Percentiles rank a stretch among this genome's conserved stretches.
These are phyloP conservation scores for Akabosia matsudoensis DNA, from an alignment of 1,140 invertebrate species.

Conservation along the genomic window DNA sequence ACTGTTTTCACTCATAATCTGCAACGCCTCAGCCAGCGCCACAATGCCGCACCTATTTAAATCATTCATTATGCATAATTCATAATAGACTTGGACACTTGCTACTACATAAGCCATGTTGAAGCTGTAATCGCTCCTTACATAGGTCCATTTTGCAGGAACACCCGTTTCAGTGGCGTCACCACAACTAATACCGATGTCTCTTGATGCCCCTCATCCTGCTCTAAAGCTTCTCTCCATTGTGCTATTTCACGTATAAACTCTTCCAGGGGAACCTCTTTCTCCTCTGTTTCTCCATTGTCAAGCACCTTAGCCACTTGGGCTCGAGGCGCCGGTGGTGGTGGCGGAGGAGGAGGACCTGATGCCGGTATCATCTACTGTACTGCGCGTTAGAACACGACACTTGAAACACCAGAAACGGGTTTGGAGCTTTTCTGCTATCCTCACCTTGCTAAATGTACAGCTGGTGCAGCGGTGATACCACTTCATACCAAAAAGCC, in stretches of 20 bases:
- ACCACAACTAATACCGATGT: not conserved
- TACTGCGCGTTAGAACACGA: not conserved
- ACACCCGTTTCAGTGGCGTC: conserved; percentile 15
- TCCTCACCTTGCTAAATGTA: not conserved
- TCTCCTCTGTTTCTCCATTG: conserved; percentile 57
- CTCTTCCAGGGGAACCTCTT: conserved; percentile 2
- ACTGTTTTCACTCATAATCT: conserved; percentile 54
- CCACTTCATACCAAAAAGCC: not conserved
- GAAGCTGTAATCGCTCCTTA: not conserved
- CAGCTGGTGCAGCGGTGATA: not conserved
- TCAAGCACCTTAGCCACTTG: not conserved
- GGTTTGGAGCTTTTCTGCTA: not conserved
- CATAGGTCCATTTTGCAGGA: conserved; percentile 32
- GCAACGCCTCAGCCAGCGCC: not conserved
- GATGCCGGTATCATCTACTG: not conserved
- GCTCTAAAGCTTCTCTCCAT: not conserved
- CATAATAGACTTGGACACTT: not conserved
- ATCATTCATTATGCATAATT: not conserved
- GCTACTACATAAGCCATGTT: not conserved
- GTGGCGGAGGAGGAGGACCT: not conserved
- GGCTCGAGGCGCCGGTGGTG: not conserved
- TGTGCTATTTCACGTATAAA: not conserved
- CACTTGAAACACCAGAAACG: not conserved
- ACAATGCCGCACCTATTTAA: conserved; percentile 17
- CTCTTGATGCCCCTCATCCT: not conserved